Conservation (phyloP, 1,140 invertebrate species). For the Dryas iulia region DNA sequence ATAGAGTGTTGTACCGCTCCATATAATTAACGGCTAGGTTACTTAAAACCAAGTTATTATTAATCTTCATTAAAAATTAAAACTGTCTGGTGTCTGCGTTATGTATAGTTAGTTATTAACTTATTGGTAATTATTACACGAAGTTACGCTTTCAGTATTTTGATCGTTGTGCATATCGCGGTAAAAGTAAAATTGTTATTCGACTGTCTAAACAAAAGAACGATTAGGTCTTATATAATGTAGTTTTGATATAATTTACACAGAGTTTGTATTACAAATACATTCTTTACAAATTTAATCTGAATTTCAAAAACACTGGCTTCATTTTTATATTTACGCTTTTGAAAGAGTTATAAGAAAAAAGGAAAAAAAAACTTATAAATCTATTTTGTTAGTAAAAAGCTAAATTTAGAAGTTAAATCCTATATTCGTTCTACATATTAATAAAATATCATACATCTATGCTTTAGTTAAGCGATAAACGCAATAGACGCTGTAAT, state of each 20-base stretch:
- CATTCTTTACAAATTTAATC: too few species aligned
- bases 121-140: neutral
- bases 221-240: neutral
- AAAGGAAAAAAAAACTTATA: too few species aligned
- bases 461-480: neutral
- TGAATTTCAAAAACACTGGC: too few species aligned
- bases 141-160: constrained; percentile 4
- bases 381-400: too few species aligned
- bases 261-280: too few species aligned
- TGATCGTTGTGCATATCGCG: neutral
- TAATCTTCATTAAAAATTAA: neutral
- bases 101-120: neutral
- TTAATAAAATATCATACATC: too few species aligned
- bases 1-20: neutral
- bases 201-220: neutral
- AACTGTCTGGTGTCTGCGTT: too few species aligned
- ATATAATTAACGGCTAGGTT: neutral
- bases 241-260: too few species aligned
- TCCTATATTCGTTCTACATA: too few species aligned
- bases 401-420: too few species aligned
- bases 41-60: neutral
- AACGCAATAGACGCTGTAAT: neutral
- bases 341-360: too few species aligned
- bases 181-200: neutral
- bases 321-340: too few species aligned